phyloP scores from a whole-genome alignment of 2,797 vertebrate species.

The Lacerta bilineata region DNA sequence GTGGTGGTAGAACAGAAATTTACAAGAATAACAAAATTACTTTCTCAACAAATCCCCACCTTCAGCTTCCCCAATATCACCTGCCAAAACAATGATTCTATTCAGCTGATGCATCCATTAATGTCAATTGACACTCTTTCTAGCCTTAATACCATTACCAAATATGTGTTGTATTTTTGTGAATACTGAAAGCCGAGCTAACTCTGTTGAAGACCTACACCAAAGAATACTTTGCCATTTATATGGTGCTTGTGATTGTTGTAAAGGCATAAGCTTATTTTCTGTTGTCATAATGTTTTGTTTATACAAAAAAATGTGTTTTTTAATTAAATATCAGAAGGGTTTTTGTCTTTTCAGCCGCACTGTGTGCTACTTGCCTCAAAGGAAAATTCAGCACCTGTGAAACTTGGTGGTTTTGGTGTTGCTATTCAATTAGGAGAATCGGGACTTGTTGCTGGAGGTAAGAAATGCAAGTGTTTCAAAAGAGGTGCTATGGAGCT shows the following conservation, averaged over 20 bases:
- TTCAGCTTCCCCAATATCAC: background rate
- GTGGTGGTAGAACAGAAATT: background rate
- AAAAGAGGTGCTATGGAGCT: too few species aligned
- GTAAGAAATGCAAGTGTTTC: slow-evolving; percentile 79
- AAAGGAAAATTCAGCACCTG: slow-evolving; percentile 97
- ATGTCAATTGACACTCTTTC: background rate
- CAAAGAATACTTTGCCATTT: background rate
- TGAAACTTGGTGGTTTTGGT: slow-evolving; percentile 97
- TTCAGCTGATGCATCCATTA: background rate
- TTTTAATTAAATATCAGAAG: slow-evolving; percentile 45
- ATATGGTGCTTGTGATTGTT: background rate
- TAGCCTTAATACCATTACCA: background rate
- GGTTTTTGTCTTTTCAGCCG: slow-evolving; percentile 84
- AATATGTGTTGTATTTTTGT: slow-evolving; percentile 35
- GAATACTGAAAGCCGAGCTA: background rate
- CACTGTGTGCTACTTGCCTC: slow-evolving; percentile 98
- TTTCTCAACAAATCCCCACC: background rate
- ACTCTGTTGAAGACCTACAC: background rate
- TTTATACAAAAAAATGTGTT: slow-evolving; percentile 15
- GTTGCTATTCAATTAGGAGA: slow-evolving; percentile 98
- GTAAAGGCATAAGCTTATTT: background rate
- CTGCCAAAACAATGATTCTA: too few species aligned
- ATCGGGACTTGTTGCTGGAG: slow-evolving; percentile 97
- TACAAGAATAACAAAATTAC: background rate
- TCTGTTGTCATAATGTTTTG: slow-evolving; percentile 7